A percentile compares a stretch with the other conserved stretches of the same genome.
These are phyloP conservation scores for Pterobdella sp. DNA, from an alignment of 2,888 invertebrate species.

Conservation along the genomic window DNA sequence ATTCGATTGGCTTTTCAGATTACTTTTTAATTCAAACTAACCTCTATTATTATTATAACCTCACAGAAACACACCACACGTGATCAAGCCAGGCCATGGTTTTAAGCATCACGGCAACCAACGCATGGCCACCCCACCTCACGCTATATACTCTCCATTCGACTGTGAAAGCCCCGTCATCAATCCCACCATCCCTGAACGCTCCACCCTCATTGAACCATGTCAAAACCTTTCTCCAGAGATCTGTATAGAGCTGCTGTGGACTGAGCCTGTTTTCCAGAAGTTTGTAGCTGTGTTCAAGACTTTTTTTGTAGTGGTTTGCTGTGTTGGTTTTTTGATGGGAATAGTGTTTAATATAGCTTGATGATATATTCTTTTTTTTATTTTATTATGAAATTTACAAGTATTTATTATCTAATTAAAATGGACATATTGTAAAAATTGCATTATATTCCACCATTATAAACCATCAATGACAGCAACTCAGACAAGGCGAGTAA, in stretches of 20 bases:
- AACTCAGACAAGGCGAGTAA: constrained; percentile 59
- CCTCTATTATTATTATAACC: not conserved
- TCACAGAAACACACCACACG: constrained; percentile 3
- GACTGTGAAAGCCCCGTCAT: not conserved
- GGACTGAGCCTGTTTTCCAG: constrained; percentile 63
- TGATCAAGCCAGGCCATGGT: not conserved
- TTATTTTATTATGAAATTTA: not conserved
- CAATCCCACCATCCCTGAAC: not conserved
- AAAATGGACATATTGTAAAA: too few relatives aligned
- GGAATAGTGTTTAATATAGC: not conserved
- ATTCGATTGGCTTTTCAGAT: too few relatives aligned
- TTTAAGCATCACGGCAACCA: not conserved
- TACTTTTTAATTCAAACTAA: not conserved
- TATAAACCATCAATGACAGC: not conserved
- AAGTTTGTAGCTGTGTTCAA: constrained; percentile 38
- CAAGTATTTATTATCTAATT: not conserved
- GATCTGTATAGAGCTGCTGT: constrained; percentile 77
- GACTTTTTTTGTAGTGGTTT: not conserved
- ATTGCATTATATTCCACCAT: not conserved
- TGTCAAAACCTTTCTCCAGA: constrained; percentile 66
- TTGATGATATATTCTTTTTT: not conserved
- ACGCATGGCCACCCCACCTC: not conserved
- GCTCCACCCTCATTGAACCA: constrained; percentile 4
- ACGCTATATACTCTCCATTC: not conserved
- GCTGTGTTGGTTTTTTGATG: not conserved